Conservation (phyloP, 2,797 vertebrate species). For the Coracias cyanogaster region DNA sequence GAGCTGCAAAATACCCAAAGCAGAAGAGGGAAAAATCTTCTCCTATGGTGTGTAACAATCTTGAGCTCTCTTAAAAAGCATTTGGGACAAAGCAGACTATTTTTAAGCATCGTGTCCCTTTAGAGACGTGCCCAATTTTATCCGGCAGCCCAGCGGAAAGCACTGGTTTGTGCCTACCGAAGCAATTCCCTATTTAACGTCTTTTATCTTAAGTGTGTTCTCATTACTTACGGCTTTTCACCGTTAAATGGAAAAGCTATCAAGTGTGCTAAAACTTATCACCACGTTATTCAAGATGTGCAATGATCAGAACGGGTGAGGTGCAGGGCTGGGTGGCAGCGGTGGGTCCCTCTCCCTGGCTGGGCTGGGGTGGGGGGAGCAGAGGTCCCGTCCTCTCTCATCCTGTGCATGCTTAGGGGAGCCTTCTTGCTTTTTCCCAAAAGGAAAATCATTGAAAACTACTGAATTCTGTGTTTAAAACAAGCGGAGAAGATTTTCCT, state of each 20-base stretch:
- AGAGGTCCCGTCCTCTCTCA: neutral
- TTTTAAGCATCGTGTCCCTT: neutral
- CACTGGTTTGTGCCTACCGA: neutral
- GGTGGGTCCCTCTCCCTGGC: neutral
- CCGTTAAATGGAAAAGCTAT: neutral
- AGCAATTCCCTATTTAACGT: neutral
- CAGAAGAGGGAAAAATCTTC: neutral
- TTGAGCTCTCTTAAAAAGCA: neutral
- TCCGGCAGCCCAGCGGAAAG: neutral
- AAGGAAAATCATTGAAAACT: neutral
- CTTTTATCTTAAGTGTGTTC: neutral
- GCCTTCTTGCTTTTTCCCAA: neutral
- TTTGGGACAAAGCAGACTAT: neutral
- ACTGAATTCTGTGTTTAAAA: neutral
- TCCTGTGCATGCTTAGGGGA: neutral
- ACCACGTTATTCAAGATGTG: too few relatives aligned
- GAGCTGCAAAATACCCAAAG: neutral
- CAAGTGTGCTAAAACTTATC: neutral
- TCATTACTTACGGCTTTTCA: neutral
- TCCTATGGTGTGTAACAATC: neutral
- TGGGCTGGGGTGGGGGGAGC: neutral
- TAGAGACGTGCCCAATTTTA: neutral
- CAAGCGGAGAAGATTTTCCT: neutral
- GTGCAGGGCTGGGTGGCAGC: neutral
- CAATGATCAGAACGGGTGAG: too few relatives aligned